These are phyloP conservation scores for Ranitomeya imitator DNA, from an alignment of 2,113 vertebrate species.

Conservation along the genomic window DNA sequence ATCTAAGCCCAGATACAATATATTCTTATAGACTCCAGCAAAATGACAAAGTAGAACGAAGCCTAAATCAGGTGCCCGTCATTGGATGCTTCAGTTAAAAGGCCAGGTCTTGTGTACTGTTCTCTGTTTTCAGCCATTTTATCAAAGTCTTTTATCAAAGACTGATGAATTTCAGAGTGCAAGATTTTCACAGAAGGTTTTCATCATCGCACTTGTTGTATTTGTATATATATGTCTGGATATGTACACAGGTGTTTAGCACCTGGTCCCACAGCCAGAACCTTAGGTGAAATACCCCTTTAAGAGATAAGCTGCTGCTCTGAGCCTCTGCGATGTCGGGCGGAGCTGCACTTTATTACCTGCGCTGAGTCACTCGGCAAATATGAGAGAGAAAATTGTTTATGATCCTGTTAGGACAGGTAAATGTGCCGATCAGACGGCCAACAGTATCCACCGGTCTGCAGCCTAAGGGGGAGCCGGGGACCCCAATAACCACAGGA, in stretches of 20 bases:
- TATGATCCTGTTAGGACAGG: constrained; percentile 30
- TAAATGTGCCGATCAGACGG: neutral
- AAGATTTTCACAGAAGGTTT: too few relatives aligned
- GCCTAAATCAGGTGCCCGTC: too few relatives aligned
- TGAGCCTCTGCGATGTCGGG: neutral
- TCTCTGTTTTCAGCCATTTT: too few relatives aligned
- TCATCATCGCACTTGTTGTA: too few relatives aligned
- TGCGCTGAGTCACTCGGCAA: constrained; percentile 26
- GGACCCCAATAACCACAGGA: neutral
- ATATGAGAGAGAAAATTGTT: constrained; percentile 22
- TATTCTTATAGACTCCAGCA: too few relatives aligned
- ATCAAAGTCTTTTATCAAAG: too few relatives aligned
- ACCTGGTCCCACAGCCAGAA: neutral
- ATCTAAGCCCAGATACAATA: too few relatives aligned
- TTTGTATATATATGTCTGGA: neutral
- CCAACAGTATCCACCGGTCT: neutral
- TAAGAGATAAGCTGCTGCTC: neutral
- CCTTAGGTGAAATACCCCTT: neutral
- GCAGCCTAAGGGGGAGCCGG: neutral
- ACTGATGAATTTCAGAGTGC: too few relatives aligned
- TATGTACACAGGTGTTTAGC: neutral
- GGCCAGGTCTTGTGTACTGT: too few relatives aligned
- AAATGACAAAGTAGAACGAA: too few relatives aligned
- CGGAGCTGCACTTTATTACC: neutral
- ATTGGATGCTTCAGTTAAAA: too few relatives aligned